Percentiles rank a stretch among this genome's conserved stretches.
Evolutionary conservation across 2,888 invertebrate genomes (phyloP).

Genomic region (Parapristionchus giblindavisi): DNA sequence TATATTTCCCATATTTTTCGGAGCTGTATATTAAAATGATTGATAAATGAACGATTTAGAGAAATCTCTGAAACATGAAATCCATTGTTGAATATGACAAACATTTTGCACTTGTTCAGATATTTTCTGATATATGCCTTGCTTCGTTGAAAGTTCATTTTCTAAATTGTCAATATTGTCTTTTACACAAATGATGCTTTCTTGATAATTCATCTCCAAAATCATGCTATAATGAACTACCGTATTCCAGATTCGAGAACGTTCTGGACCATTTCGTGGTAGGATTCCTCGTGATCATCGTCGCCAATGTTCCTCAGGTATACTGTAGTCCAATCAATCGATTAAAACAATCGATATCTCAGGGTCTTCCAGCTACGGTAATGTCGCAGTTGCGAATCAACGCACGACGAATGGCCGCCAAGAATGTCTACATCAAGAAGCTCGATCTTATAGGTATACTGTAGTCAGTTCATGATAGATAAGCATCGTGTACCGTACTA

Average conservation of each 20-base stretch:
- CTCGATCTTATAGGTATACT: conserved; percentile 63
- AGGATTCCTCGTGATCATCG: conserved; percentile 67
- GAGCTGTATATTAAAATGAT: too few relatives aligned
- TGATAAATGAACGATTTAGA: too few relatives aligned
- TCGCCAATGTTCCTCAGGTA: conserved; percentile 65
- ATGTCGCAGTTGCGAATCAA: conserved; percentile 68
- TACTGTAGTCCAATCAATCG: not conserved
- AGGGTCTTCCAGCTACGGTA: conserved; percentile 67
- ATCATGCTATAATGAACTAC: not conserved
- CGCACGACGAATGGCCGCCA: conserved; percentile 97
- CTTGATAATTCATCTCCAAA: not conserved
- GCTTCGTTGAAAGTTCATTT: too few relatives aligned
- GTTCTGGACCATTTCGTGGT: conserved; percentile 67
- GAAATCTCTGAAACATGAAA: too few relatives aligned
- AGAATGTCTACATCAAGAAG: conserved; percentile 91
- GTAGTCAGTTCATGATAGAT: not conserved
- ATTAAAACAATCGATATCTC: too few relatives aligned
- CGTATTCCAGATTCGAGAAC: conserved; percentile 60
- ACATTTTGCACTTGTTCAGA: too few relatives aligned
- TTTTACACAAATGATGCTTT: too few relatives aligned
- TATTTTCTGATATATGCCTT: too few relatives aligned
- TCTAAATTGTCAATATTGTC: too few relatives aligned
- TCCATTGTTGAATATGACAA: too few relatives aligned
- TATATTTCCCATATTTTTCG: too few relatives aligned
- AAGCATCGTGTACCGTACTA: not conserved